These are phyloP conservation scores for Leptura quadrifasciata DNA, from an alignment of 2,888 invertebrate species.

Conservation along the genomic window DNA sequence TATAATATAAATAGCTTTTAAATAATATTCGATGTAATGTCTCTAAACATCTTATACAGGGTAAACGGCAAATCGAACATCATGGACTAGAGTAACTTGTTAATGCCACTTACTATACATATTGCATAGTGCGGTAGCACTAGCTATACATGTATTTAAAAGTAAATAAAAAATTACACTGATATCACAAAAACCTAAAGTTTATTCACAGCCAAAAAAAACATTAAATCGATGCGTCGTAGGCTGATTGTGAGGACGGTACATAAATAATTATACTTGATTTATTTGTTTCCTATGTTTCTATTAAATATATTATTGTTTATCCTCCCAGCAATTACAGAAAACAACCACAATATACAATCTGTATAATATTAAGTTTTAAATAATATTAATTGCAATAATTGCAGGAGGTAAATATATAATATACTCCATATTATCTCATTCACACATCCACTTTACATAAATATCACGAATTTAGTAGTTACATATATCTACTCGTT, in stretches of 20 bases:
- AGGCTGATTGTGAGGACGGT: slow-evolving; percentile 62
- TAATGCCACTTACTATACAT: slow-evolving; percentile 70
- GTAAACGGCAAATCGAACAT: slow-evolving; percentile 30
- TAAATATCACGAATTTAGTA: background rate
- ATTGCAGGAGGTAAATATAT: background rate
- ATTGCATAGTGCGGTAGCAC: slow-evolving; percentile 65
- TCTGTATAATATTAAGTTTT: background rate
- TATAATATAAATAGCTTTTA: slow-evolving; percentile 60
- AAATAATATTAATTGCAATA: background rate
- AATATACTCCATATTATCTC: background rate
- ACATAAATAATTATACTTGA: slow-evolving; percentile 42
- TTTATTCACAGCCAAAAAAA: slow-evolving; percentile 66
- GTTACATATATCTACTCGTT: background rate
- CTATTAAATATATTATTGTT: slow-evolving; percentile 4
- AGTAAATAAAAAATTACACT: slow-evolving; percentile 58
- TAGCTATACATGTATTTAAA: slow-evolving; percentile 60
- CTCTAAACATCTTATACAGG: slow-evolving; percentile 29
- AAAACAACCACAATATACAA: background rate
- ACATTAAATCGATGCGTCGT: slow-evolving; percentile 62
- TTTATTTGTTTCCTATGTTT: slow-evolving; percentile 29
- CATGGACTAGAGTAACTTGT: slow-evolving; percentile 71
- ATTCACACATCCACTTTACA: background rate
- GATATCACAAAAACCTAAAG: slow-evolving; percentile 65
- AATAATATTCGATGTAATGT: slow-evolving; percentile 58
- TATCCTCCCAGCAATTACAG: background rate